Evolutionary conservation across 1,140 invertebrate genomes (phyloP).

Genomic region (Formica selysi): DNA sequence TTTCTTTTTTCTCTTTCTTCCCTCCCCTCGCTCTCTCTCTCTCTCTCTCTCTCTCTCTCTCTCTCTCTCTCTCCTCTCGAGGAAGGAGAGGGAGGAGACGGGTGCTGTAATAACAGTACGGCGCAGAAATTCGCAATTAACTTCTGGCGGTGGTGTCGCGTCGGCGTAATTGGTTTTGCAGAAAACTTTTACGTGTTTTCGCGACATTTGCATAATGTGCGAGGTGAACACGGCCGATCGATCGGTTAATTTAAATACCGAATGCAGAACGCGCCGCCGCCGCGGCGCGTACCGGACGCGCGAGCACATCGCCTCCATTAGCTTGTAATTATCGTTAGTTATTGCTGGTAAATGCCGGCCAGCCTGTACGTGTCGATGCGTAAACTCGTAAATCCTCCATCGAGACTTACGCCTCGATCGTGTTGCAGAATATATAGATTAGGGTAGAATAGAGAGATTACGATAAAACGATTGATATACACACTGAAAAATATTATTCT

Average conservation of each 20-base stretch:
- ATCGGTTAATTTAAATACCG: slow-evolving; percentile 86
- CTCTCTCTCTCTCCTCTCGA: not conserved
- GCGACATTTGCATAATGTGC: slow-evolving; percentile 85
- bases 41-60: no score
- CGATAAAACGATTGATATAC: not conserved
- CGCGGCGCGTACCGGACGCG: slow-evolving; percentile 67
- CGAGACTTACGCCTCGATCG: slow-evolving; percentile 40
- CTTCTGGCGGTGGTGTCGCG: slow-evolving; percentile 77
- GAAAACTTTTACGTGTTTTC: slow-evolving; percentile 85
- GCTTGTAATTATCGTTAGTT: slow-evolving; percentile 86
- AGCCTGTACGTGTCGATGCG: slow-evolving; percentile 64
- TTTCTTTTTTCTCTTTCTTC: not conserved
- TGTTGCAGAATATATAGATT: not conserved
- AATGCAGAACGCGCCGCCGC: slow-evolving; percentile 72
- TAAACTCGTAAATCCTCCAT: slow-evolving; percentile 79
- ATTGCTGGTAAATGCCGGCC: slow-evolving; percentile 78
- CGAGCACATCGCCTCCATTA: slow-evolving; percentile 77
- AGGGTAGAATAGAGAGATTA: not conserved
- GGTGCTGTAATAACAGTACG: slow-evolving; percentile 69
- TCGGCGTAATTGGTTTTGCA: slow-evolving; percentile 84
- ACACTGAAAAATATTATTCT: no score
- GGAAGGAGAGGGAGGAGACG: not conserved
- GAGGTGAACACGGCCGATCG: slow-evolving; percentile 82
- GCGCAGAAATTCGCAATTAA: slow-evolving; percentile 79
- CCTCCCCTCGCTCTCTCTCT: no score